phyloP scores from a whole-genome alignment of 2,113 vertebrate genomes.

The Nerophis ophidion region DNA sequence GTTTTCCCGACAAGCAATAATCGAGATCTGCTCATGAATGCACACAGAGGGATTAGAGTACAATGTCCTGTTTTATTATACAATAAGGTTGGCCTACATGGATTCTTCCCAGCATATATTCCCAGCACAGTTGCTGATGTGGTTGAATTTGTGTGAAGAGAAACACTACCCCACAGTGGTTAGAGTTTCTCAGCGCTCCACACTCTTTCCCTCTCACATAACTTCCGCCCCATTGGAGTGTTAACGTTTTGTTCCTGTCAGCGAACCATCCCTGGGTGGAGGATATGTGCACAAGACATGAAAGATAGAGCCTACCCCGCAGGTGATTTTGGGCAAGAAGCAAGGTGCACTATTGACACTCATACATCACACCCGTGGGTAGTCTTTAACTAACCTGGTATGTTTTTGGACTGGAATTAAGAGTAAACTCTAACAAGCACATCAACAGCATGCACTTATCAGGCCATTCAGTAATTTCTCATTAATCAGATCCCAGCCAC shows the following conservation, averaged over 20 bases:
- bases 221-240: not conserved
- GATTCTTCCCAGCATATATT: conserved; percentile 5
- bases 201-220: conserved; percentile 29
- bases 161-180: conserved; percentile 71
- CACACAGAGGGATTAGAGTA: not conserved
- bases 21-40: not conserved
- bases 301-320: too few species aligned
- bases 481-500: too few species aligned
- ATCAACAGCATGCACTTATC: too few species aligned
- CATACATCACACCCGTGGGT: too few species aligned
- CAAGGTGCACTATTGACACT: too few species aligned
- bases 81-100: not conserved
- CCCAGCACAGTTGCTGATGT: conserved; percentile 20
- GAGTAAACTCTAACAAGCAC: too few species aligned
- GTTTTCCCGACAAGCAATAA: too few species aligned
- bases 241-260: not conserved
- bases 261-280: not conserved
- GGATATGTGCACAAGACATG: too few species aligned
- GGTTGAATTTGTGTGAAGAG: conserved; percentile 51
- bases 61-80: not conserved
- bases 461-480: too few species aligned
- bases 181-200: conserved; percentile 63
- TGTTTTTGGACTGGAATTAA: too few species aligned
- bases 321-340: too few species aligned
- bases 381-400: too few species aligned